Evolutionary conservation across 2,888 invertebrate species (phyloP), one percentile per base, ranked within the genome.

Genomic region (Lochmaea capreae): DNA sequence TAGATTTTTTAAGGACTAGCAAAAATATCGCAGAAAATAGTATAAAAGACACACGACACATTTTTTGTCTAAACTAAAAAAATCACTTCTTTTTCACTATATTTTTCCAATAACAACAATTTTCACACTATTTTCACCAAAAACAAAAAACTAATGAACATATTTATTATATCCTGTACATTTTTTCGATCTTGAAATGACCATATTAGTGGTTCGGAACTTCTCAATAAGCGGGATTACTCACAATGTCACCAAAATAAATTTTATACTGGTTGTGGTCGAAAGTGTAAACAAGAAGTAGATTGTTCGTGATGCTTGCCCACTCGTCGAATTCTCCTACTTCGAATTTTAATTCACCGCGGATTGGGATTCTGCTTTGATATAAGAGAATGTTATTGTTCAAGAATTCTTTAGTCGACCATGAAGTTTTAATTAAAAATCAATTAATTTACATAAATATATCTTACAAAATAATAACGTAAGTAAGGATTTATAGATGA

Each of bases 271-370:
- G 18, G 54, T 54, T 16, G 16, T 22, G 22, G 43, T 14, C 62
- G 42, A 43, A 42, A 16, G 42, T 11, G 18, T 18, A 63, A 43
- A 63, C 62, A 63, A 63, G 62, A 42, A 42, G 62, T 43, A 18
- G 59, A 18, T 58, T 16, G 11, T 59, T 12, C n/a, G 9, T n/a
- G 9, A 16, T 61, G 16, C n/a, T 11, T 63, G 16, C 62, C 62
- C 62, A 63, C 62, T 11, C 42, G 62, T 39, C 43, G 62, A 63
- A 63, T 63, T 63, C 62, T 43, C 62, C 62, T 63, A 63, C 62
- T 18, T 42, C 43, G 12, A 10, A 54, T 54, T 54, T 54, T 18
- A 54, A 54, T 16, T 54, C 18, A 3, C 3, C 46, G 46, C 4
- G 33, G 46, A 12, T 46, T 12, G 5, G 14, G 46, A 54, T 54